phyloP scores from a whole-genome alignment of 2,797 vertebrate genomes.

The Chromis chromis region DNA sequence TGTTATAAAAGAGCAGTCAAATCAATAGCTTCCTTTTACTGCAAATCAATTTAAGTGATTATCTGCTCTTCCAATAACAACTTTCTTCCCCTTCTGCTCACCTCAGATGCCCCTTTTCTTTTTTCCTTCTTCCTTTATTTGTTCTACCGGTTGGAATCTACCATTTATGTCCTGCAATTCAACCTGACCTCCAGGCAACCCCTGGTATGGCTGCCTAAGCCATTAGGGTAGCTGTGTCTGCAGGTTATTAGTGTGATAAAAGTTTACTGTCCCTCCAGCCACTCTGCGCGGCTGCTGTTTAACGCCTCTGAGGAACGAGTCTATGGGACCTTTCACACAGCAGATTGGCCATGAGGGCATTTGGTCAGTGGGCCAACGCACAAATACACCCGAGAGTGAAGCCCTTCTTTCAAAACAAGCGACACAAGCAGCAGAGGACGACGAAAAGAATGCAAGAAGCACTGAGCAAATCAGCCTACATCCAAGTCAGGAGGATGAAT shows the following conservation, averaged over 20 bases:
- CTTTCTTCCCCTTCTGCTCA: constrained; percentile 69
- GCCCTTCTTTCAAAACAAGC: constrained; percentile 45
- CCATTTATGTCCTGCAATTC: constrained; percentile 85
- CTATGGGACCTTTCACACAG: constrained; percentile 70
- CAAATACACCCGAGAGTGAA: constrained; percentile 37
- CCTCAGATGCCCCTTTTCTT: constrained; percentile 64
- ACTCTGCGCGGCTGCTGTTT: constrained; percentile 75
- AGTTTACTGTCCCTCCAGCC: constrained; percentile 82
- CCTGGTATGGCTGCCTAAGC: constrained; percentile 78
- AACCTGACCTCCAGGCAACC: constrained; percentile 85
- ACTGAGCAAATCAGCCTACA: constrained; percentile 16
- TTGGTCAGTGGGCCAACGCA: constrained; percentile 65
- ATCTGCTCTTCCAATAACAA: constrained; percentile 74
- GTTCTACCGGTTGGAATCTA: constrained; percentile 74
- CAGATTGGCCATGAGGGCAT: constrained; percentile 65
- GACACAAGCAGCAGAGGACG: not conserved
- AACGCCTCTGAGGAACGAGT: constrained; percentile 69
- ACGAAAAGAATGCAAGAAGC: constrained; percentile 27
- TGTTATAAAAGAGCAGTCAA: constrained; percentile 67
- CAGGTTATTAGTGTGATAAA: constrained; percentile 84
- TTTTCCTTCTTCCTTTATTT: constrained; percentile 73
- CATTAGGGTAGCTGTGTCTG: constrained; percentile 81
- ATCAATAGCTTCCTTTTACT: constrained; percentile 77
- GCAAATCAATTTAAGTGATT: constrained; percentile 82
- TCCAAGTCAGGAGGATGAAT: constrained; percentile 67